These are phyloP conservation scores for Schizotus pectinicornis DNA, from an alignment of 2,888 invertebrate species.

Conservation along the genomic window DNA sequence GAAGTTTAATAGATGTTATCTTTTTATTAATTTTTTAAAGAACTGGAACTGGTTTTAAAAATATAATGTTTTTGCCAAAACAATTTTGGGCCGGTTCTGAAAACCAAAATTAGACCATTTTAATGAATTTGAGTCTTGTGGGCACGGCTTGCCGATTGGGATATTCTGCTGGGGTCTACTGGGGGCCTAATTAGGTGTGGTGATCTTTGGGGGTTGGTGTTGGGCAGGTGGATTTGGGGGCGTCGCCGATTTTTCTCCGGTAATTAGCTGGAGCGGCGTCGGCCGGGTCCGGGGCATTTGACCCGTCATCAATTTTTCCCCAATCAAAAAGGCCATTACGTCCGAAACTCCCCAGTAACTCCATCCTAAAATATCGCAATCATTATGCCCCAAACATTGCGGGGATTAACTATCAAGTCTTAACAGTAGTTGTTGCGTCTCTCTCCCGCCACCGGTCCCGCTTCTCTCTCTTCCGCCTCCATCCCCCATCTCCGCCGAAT, in stretches of 20 bases:
- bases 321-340: conserved; percentile 28
- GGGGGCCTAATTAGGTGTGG: too few relatives aligned
- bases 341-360: conserved; percentile 19
- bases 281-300: conserved; percentile 7
- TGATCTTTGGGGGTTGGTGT: neutral
- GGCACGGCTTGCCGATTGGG: too few relatives aligned
- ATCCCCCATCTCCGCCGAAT: conserved; percentile 45
- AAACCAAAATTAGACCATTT: too few relatives aligned
- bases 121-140: too few relatives aligned
- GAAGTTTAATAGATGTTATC: too few relatives aligned
- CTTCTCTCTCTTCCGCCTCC: conserved; percentile 37
- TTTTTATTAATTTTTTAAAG: too few relatives aligned
- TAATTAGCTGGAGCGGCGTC: conserved; percentile 2
- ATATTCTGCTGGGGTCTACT: too few relatives aligned
- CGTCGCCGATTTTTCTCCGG: neutral
- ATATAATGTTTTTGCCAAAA: too few relatives aligned
- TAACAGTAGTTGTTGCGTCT: conserved; percentile 37
- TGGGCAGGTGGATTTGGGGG: neutral
- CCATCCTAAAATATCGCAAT: conserved; percentile 48
- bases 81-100: too few relatives aligned
- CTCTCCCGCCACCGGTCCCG: conserved; percentile 12
- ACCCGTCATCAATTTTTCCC: conserved; percentile 29
- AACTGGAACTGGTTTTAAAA: too few relatives aligned
- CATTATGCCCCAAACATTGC: conserved; percentile 51
- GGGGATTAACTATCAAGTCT: conserved; percentile 50